phyloP scores from a whole-genome alignment of 2,888 invertebrate species.

The Orgyia antiqua region DNA sequence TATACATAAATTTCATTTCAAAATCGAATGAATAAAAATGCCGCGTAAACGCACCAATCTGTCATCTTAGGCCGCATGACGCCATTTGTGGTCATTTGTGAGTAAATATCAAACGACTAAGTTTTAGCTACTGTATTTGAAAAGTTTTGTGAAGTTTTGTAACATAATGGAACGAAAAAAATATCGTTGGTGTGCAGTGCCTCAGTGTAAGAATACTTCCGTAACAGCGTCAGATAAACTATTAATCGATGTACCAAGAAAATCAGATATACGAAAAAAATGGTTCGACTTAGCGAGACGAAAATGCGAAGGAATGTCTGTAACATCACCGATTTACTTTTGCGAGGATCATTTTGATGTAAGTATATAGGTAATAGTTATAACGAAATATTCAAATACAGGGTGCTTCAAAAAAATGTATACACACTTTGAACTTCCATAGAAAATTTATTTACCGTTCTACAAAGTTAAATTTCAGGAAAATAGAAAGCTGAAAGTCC shows the following conservation, averaged over 20 bases:
- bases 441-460: too few relatives aligned
- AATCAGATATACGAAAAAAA: background rate
- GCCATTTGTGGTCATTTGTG: too few relatives aligned
- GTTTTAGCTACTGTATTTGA: background rate
- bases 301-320: slow-evolving; percentile 1
- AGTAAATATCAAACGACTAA: background rate
- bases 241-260: slow-evolving; percentile 4
- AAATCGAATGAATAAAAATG: slow-evolving; percentile 1
- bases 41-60: background rate
- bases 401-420: too few relatives aligned
- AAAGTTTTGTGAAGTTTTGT: background rate
- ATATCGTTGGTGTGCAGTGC: slow-evolving; percentile 14
- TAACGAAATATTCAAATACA: background rate
- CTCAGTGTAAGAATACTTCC: slow-evolving; percentile 1
- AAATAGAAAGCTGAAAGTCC: too few relatives aligned
- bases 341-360: too few relatives aligned
- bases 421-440: too few relatives aligned
- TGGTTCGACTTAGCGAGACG: slow-evolving; percentile 5
- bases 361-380: background rate
- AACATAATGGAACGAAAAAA: background rate
- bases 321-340: slow-evolving; percentile 3
- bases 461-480: too few relatives aligned
- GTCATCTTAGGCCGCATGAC: slow-evolving; percentile 10
- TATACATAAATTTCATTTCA: background rate
- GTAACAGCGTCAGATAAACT: slow-evolving; percentile 1